Evolutionary conservation across 2,888 invertebrate species (phyloP), one percentile per base, ranked within the genome.

Genomic region (Lissocephala sabroskyi): DNA sequence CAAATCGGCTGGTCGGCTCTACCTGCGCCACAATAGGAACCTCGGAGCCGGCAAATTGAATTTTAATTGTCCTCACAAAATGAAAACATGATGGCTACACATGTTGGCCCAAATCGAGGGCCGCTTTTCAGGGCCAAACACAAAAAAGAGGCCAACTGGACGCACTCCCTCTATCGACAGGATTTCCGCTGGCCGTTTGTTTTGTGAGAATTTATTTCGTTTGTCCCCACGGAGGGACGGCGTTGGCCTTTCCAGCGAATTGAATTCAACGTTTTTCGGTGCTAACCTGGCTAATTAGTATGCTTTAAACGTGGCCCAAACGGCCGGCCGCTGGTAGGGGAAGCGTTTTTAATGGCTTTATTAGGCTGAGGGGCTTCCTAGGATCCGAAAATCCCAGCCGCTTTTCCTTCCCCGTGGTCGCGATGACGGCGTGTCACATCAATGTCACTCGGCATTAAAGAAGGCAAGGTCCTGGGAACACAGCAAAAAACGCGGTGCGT

Each of bases 111-210:
- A 14, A 14, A 42, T 41, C 11, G 10, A 29, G 23, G 13, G 11
- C 41, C 5, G 16, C 7, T 29, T 10, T 29, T 9, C 32, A 32
- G 13, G 28, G 9, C 19, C 13, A 14, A 36, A 36, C 7, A 36
- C 9, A 26, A 23, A 14, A 19, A 48, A 59, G 55, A 63, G 63
- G 63, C 66, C 65, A 61, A 9, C 11, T 32, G n/a, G 11, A 4
- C 43, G 29, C 28, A 41, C 10, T 29, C 29, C 29, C 16, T 41
- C n/a, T n/a, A n/a, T 41, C 14, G 26, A 71, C 70, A 71, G 70
- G 70, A 71, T 71, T 61, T 75, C 70, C 75, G 70, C 52, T 75
- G 48, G 63, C 52, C 56, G 71, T 75, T 67, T 50, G 49, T 37
- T 48, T 51, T 57, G 43, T 23, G 26, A 14, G 19, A 59, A 60